Base-by-base conservation (phyloP, 2,797 vertebrate species). In the Oophaga sylvatica region DNA sequence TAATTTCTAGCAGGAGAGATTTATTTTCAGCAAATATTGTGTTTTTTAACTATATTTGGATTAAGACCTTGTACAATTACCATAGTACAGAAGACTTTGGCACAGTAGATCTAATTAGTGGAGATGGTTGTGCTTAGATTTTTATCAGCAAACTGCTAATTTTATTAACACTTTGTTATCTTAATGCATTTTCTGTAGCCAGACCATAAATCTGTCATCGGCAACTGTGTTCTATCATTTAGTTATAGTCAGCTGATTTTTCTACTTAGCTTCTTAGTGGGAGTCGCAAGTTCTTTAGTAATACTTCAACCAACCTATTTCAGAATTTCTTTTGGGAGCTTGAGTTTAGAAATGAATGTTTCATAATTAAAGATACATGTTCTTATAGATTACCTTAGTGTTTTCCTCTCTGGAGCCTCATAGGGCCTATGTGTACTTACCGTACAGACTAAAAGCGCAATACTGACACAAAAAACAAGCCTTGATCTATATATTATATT, bases 111-210 rank as follows among this genome's bases (percentile, higher is more conserved):
- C 75, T 62, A 73, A 84, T 84, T 87, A 85, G 60, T 67, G 45
- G 31, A 76, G 60, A 77, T 78, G 48, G 76, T 68, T 80, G 57
- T 84, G 75, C 70, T 80, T 65, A 90, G 84, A 88, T 91, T 83
- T 89, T 90, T 91, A 91, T 91, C 87, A 53, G 83, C 22, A 35
- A 84, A 85, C 82, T 88, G 31, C 73, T 89, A 89, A 90, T 91
- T 93, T 93, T 92, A 91, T 92, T 92, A 92, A 91, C 86, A 89
- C 84, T 85, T 92, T 93, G 48, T 91, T 93, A 91, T 90, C 88
- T 91, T 90, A 90, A 92, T 90, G 90, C 35, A 86, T 92, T 89
- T 91, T 91, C 83, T 87, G 83, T 75, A 90, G 88, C 82, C 91
- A 67, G 73, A 89, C 85, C 90, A 90, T 92, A 86, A 83, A 35